Evolutionary conservation across 2,888 invertebrate species (phyloP).

Genomic region (Ypsolopha sequella): DNA sequence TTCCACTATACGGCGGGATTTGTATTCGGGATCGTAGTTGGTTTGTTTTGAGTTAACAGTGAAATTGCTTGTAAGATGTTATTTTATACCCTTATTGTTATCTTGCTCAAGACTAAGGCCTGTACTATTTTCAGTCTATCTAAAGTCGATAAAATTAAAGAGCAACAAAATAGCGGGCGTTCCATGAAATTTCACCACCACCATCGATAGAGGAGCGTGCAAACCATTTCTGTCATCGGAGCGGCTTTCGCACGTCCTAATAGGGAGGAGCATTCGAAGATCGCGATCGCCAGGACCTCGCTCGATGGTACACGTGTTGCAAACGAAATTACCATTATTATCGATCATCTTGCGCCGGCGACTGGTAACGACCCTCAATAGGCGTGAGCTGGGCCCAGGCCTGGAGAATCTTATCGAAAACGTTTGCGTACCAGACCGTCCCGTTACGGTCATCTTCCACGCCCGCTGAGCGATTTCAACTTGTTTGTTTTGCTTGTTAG

Average conservation of each 20-base stretch:
- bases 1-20: not conserved
- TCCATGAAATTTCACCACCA: not conserved
- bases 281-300: conserved; percentile 45
- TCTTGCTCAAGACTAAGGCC: too few relatives aligned
- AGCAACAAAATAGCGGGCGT: not conserved
- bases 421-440: conserved; percentile 23
- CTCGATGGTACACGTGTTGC: conserved; percentile 63
- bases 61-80: too few relatives aligned
- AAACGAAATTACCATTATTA: conserved; percentile 67
- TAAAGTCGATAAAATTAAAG: too few relatives aligned
- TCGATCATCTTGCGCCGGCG: conserved; percentile 63
- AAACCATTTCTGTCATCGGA: conserved; percentile 44
- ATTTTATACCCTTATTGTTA: too few relatives aligned
- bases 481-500: conserved; percentile 32
- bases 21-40: not conserved
- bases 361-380: conserved; percentile 62
- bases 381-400: conserved; percentile 33
- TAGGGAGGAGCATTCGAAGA: conserved; percentile 42
- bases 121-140: too few relatives aligned
- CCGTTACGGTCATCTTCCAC: conserved; percentile 33
- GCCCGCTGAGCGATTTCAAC: conserved; percentile 23
- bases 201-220: conserved; percentile 7
- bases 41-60: too few relatives aligned
- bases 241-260: conserved; percentile 50
- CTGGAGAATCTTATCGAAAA: conserved; percentile 42